A percentile compares a stretch with the other conserved stretches of the same genome.
phyloP scores from a whole-genome alignment of 2,888 invertebrate species.

The Ennomos quercinarius region DNA sequence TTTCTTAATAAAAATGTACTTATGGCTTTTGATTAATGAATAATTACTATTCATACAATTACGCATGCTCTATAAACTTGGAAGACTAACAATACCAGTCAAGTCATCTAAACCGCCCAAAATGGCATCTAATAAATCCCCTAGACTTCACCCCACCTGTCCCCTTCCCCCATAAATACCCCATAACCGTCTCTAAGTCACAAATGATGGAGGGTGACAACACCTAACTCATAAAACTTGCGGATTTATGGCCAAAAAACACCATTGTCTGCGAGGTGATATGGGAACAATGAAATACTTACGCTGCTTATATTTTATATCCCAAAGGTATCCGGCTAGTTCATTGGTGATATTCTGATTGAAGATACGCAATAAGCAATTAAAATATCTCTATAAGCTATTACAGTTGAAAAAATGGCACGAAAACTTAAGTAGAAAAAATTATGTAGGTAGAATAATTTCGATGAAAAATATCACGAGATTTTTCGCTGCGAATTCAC shows the following conservation, averaged over 20 bases:
- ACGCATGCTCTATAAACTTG: no score
- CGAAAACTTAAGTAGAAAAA: no score
- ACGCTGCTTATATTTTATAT: conserved; percentile 13
- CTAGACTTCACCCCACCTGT: conserved; percentile 28
- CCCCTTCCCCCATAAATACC: conserved; percentile 53
- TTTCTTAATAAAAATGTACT: no score
- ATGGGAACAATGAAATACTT: conserved; percentile 33
- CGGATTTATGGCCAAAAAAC: conserved; percentile 70
- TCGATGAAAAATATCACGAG: no score
- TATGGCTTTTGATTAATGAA: no score
- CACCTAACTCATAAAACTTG: conserved; percentile 62
- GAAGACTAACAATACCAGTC: neutral
- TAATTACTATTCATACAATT: no score
- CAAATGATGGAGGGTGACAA: conserved; percentile 53
- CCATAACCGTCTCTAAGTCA: conserved; percentile 57
- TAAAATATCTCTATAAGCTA: no score
- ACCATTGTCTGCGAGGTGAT: conserved; percentile 51
- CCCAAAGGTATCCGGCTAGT: neutral
- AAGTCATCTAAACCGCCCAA: conserved; percentile 5
- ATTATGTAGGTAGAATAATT: no score
- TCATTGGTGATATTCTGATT: no score
- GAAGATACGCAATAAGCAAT: no score
- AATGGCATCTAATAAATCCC: conserved; percentile 33
- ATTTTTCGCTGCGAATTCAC: no score
- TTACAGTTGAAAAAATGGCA: no score